These are phyloP conservation scores for Rhynchophorus ferrugineus DNA, from an alignment of 1,140 invertebrate species.

Conservation along the genomic window DNA sequence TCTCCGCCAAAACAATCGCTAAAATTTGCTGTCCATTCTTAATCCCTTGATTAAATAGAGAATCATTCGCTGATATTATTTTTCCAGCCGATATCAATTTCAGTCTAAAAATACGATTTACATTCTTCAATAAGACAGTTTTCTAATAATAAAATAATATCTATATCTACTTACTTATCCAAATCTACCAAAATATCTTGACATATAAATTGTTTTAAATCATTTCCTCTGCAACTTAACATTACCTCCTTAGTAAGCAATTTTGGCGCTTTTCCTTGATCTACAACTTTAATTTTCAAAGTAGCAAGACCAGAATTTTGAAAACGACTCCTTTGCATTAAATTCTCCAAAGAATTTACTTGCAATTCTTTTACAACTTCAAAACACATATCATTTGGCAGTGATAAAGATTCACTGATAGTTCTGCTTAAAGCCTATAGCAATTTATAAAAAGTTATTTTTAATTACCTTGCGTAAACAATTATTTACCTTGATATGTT, in stretches of 20 bases:
- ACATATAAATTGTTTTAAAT: constrained; percentile 50
- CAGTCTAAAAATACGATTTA: constrained; percentile 41
- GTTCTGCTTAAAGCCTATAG: constrained; percentile 51
- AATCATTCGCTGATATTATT: constrained; percentile 49
- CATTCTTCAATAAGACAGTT: not conserved
- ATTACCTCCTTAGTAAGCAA: constrained; percentile 44
- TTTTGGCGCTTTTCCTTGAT: constrained; percentile 38
- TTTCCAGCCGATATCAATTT: constrained; percentile 61
- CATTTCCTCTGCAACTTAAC: constrained; percentile 44
- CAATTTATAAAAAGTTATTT: constrained; percentile 11
- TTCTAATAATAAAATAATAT: not conserved
- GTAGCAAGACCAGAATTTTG: constrained; percentile 57
- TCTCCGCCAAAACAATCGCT: constrained; percentile 50
- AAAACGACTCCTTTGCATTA: constrained; percentile 53
- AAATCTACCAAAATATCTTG: constrained; percentile 41
- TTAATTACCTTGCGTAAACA: no score
- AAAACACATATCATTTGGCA: constrained; percentile 45
- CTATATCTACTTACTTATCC: constrained; percentile 39
- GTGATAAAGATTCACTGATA: constrained; percentile 46
- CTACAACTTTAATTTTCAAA: constrained; percentile 50
- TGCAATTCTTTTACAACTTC: constrained; percentile 53
- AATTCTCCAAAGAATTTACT: constrained; percentile 57
- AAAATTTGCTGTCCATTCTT: constrained; percentile 63
- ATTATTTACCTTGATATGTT: constrained; percentile 41
- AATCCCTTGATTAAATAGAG: constrained; percentile 50